phyloP scores from a whole-genome alignment of 2,888 invertebrate species.

The Melanostoma scalare region DNA sequence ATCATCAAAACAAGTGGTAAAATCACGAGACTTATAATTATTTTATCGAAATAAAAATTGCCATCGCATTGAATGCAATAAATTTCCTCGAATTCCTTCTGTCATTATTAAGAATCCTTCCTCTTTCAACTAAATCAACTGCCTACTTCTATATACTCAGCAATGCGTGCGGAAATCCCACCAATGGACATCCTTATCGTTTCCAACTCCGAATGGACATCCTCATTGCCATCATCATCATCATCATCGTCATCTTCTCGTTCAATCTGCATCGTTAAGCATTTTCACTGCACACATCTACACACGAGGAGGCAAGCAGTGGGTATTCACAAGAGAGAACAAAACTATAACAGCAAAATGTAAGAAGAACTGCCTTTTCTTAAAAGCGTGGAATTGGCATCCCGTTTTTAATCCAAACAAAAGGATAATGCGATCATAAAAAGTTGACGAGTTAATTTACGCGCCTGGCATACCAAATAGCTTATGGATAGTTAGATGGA shows the following conservation, averaged over 20 bases:
- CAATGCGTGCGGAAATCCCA: constrained; percentile 52
- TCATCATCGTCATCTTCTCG: constrained; percentile 35
- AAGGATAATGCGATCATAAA: constrained; percentile 75
- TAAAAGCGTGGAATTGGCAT: constrained; percentile 63
- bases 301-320: constrained; percentile 14
- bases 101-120: constrained; percentile 73
- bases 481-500: constrained; percentile 44
- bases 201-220: constrained; percentile 15
- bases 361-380: constrained; percentile 21
- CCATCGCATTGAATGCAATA: constrained; percentile 53
- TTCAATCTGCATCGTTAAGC: constrained; percentile 65
- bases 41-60: constrained; percentile 47
- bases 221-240: constrained; percentile 34
- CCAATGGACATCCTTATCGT: constrained; percentile 33
- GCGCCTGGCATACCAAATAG: constrained; percentile 76
- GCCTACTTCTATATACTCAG: not conserved
- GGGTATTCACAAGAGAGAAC: constrained; percentile 34
- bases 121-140: constrained; percentile 68
- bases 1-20: constrained; percentile 45
- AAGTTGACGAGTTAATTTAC: constrained; percentile 77
- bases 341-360: not conserved
- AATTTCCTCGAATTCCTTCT: constrained; percentile 73
- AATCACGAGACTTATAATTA: constrained; percentile 43
- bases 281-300: constrained; percentile 20
- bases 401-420: constrained; percentile 73